phyloP scores from a whole-genome alignment of 1,140 invertebrate genomes.

The Drosophila ironensis region DNA sequence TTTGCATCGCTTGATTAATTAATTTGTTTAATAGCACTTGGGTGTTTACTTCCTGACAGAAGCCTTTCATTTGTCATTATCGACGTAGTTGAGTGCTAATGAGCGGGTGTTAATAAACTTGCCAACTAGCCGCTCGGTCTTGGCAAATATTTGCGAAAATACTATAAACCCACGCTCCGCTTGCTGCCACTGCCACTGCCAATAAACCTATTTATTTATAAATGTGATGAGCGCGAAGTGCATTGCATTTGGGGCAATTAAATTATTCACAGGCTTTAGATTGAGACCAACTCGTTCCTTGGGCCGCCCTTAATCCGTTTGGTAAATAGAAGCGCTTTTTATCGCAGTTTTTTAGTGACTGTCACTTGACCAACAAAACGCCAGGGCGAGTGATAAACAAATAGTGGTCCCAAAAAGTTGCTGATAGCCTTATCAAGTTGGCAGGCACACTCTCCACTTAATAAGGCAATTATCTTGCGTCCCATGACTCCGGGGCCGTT shows the following conservation, averaged over 20 bases:
- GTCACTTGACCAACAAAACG: constrained; percentile 30
- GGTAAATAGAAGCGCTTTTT: constrained; percentile 42
- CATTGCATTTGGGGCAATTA: constrained; percentile 3
- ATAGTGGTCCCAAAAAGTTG: constrained; percentile 40
- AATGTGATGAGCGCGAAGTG: neutral
- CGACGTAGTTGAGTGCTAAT: constrained; percentile 53
- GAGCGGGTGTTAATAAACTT: constrained; percentile 71
- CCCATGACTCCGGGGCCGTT: constrained; percentile 9
- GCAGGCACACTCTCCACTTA: constrained; percentile 54
- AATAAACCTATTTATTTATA: constrained; percentile 7
- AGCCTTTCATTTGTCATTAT: constrained; percentile 42
- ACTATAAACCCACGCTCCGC: neutral
- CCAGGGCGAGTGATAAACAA: constrained; percentile 12
- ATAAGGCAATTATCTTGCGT: constrained; percentile 58
- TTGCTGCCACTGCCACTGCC: constrained; percentile 5
- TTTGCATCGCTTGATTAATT: constrained; percentile 61
- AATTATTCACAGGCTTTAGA: neutral
- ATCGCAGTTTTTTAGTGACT: too few relatives aligned
- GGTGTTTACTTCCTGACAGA: constrained; percentile 50
- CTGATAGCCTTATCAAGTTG: constrained; percentile 37
- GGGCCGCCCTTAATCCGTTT: constrained; percentile 30
- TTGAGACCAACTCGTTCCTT: constrained; percentile 13
- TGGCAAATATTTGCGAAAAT: constrained; percentile 37
- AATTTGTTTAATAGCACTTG: constrained; percentile 50
- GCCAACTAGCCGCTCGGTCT: constrained; percentile 32